Conservation (phyloP, 2,888 invertebrate species). For the Bugulina stolonifera region DNA sequence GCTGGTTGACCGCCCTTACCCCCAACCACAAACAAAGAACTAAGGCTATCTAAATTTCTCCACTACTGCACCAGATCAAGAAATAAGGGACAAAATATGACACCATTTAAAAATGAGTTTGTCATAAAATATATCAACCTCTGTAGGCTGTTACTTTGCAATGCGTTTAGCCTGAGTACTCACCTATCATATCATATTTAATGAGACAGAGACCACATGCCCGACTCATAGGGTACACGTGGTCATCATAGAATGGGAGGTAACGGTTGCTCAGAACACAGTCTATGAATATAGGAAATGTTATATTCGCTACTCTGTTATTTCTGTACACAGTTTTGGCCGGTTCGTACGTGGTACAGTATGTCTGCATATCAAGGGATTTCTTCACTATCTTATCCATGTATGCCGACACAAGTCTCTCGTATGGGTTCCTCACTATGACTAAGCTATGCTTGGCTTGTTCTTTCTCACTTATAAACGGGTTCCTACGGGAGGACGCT, state of each 20-base stretch:
- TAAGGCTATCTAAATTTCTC: too few relatives aligned
- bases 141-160: too few relatives aligned
- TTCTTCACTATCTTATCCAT: slow-evolving; percentile 9
- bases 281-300: slow-evolving; percentile 13
- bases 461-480: background rate
- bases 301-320: background rate
- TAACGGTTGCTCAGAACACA: slow-evolving; percentile 6
- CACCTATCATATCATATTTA: slow-evolving; percentile 14
- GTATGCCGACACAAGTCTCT: background rate
- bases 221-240: slow-evolving; percentile 3
- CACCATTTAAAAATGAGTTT: too few relatives aligned
- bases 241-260: slow-evolving; percentile 19
- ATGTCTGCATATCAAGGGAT: background rate
- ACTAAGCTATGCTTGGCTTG: background rate
- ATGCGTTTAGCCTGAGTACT: too few relatives aligned
- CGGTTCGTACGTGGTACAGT: background rate
- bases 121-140: too few relatives aligned
- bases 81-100: too few relatives aligned
- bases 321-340: background rate
- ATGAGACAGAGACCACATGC: slow-evolving; percentile 1
- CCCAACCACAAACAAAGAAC: too few relatives aligned
- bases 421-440: slow-evolving; percentile 9
- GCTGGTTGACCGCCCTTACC: too few relatives aligned
- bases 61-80: too few relatives aligned
- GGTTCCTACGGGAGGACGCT: slow-evolving; percentile 4